Evolutionary conservation across 2,888 invertebrate genomes (phyloP), one percentile per base, ranked within the genome.

Genomic region (Biston stratarius): DNA sequence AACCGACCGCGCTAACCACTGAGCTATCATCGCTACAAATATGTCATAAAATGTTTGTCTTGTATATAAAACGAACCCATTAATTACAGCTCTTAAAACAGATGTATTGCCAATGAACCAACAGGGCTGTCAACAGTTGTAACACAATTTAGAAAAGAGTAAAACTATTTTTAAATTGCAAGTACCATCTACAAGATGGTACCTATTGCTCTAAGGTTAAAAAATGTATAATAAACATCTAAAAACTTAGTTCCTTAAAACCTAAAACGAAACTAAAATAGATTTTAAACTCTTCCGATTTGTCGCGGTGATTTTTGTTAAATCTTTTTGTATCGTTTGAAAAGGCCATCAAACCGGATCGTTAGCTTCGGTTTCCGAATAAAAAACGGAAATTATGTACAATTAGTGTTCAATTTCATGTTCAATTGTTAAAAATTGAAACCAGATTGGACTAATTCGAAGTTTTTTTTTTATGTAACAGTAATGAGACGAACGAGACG

Each of bases 271-370:
- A 38, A 38, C 24, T 9, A 42, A 51, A 57, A 63, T 57, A 59
- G n/a, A 15, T 45, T 10, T 10, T 40, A 38, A 59, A 14, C 34
- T 44, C 52, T 44, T 60, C 57, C 33, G 49, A 66, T 52, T 61
- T 40, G 14, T 14, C 42, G 11, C 47, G 61, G 33, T 40, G 11
- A 52, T 45, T 65, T 57, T 67, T 47, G n/a, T 34, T 44, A 53
- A 61, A 53, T 44, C 53, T 62, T 67, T 62, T 62, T 67, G 59
- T 58, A 61, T n/a, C 56, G 56, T 65, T 66, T 59, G 58, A 48
- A 44, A 59, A 55, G 67, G 55, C 62, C 67, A 53, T 38, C 59
- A 67, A 49, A 55, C 24, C 11, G 33, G 1, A 11, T 52, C 67
- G 61, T 58, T 58, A 61, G 61, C 42, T n/a, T 57, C 33, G 14